A percentile compares a stretch with the other conserved stretches of the same genome.
Evolutionary conservation across 2,888 invertebrate genomes (phyloP).

Genomic region (Candidula unifasciata): DNA sequence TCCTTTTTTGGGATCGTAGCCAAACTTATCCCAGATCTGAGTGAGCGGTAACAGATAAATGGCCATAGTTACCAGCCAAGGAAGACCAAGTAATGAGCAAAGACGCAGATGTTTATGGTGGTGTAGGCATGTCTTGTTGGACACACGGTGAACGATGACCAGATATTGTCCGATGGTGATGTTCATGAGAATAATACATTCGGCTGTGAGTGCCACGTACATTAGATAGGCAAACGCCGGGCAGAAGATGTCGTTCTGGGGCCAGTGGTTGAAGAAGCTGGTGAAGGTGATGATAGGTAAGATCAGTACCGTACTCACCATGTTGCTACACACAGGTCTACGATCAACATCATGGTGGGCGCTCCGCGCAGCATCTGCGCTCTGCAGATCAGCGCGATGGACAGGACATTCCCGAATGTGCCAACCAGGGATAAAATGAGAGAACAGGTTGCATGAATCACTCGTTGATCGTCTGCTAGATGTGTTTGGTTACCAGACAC

Average conservation of each 20-base stretch:
- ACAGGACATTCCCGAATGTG: slow-evolving; percentile 26
- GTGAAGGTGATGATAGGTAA: slow-evolving; percentile 25
- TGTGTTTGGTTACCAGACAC: slow-evolving; percentile 12
- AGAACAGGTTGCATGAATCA: neutral
- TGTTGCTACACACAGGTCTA: slow-evolving; percentile 39
- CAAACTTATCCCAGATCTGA: slow-evolving; percentile 32
- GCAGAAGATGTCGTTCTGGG: slow-evolving; percentile 7
- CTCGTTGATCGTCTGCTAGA: neutral
- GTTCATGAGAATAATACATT: slow-evolving; percentile 11
- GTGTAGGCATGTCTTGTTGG: neutral
- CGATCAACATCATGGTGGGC: slow-evolving; percentile 37
- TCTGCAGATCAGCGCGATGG: slow-evolving; percentile 27
- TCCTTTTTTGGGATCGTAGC: slow-evolving; percentile 28
- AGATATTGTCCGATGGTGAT: slow-evolving; percentile 37
- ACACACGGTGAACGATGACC: slow-evolving; percentile 22
- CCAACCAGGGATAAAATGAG: slow-evolving; percentile 9
- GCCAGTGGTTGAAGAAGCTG: slow-evolving; percentile 27
- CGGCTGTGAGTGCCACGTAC: slow-evolving; percentile 33
- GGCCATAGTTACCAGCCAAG: slow-evolving; percentile 14
- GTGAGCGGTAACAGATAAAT: slow-evolving; percentile 21
- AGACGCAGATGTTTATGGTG: neutral
- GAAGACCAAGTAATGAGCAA: neutral
- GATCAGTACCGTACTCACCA: slow-evolving; percentile 10
- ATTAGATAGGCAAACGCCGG: slow-evolving; percentile 27
- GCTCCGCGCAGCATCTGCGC: neutral